Evolutionary conservation across 2,113 vertebrate genomes (phyloP).

Genomic region (Sinocyclocheilus anophthalmus): DNA sequence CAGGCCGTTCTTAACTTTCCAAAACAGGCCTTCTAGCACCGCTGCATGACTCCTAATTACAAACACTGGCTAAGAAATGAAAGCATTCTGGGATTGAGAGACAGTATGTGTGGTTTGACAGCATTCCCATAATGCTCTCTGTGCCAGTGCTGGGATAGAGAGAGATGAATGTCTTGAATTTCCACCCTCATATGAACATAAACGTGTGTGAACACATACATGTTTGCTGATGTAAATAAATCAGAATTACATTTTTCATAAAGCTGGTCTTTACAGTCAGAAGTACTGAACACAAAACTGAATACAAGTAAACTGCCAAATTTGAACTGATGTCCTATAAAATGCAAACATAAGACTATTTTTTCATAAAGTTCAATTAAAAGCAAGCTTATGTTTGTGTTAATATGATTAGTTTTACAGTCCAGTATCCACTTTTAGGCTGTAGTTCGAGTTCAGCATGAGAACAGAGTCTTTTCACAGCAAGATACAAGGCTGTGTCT

Average conservation of each 20-base stretch:
- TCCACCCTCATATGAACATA: not conserved
- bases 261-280: not conserved
- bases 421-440: constrained; percentile 2
- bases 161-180: not conserved
- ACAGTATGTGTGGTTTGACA: not conserved
- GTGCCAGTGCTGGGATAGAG: constrained; percentile 11
- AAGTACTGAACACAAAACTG: not conserved
- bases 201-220: not conserved
- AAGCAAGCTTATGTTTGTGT: not conserved
- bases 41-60: not conserved
- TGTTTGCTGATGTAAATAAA: not conserved
- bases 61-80: not conserved
- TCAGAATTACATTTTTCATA: not conserved
- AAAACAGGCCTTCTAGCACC: not conserved
- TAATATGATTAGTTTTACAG: not conserved
- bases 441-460: constrained; percentile 37
- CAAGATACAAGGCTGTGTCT: not conserved
- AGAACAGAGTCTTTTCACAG: not conserved
- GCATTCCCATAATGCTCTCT: not conserved
- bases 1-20: not conserved
- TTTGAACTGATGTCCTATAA: not conserved
- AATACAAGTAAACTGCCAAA: not conserved
- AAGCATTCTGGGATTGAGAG: not conserved
- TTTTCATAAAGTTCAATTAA: not conserved
- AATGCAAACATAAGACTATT: too few relatives aligned